These are phyloP conservation scores for Cryptoblepharus egeriae DNA, from an alignment of 2,797 vertebrate species.

Conservation along the genomic window DNA sequence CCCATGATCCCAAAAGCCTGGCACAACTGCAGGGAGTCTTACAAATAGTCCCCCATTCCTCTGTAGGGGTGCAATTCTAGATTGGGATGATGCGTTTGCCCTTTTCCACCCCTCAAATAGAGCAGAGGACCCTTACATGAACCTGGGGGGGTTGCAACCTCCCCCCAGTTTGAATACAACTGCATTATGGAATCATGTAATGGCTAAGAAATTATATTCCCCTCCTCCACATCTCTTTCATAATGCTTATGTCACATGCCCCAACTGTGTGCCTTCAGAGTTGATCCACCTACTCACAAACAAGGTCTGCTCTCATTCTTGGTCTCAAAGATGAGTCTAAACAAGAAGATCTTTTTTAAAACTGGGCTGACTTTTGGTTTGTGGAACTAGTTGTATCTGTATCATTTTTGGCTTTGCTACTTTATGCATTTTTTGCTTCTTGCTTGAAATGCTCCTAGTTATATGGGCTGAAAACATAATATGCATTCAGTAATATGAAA, in stretches of 20 bases:
- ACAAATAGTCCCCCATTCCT: too few species aligned
- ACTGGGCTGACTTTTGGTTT: not conserved
- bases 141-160: too few species aligned
- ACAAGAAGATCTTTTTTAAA: not conserved
- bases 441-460: conserved; percentile 1
- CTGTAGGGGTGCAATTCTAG: too few species aligned
- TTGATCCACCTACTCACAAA: not conserved
- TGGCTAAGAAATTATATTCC: not conserved
- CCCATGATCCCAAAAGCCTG: too few species aligned
- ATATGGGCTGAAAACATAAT: not conserved
- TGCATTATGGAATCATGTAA: not conserved
- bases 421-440: not conserved
- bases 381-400: not conserved
- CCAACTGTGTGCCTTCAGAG: not conserved
- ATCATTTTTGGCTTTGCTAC: not conserved
- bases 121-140: too few species aligned
- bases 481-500: conserved; percentile 17
- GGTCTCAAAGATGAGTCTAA: not conserved
- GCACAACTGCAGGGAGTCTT: too few species aligned
- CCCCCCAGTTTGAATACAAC: too few species aligned
- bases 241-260: not conserved
- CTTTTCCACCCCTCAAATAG: too few species aligned
- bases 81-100: too few species aligned
- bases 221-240: not conserved
- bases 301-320: too few species aligned